Evolutionary conservation across 2,888 invertebrate genomes (phyloP), one percentile per base, ranked within the genome.

Genomic region (Junonia oenone): DNA sequence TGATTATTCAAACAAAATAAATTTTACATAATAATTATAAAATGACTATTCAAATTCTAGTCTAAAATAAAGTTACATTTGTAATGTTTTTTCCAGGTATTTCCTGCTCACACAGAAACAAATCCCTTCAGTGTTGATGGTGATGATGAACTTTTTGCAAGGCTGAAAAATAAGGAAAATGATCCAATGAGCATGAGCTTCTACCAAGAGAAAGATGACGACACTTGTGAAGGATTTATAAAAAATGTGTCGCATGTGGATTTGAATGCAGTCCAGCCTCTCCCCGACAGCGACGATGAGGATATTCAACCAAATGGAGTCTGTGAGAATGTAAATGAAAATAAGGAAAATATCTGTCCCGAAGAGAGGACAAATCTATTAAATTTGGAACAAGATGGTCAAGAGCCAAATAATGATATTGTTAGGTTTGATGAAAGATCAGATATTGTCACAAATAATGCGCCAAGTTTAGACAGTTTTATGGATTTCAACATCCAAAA

Each of bases 101-200:
- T 86, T 73, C 89, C 85, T 66, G 72, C 86, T 64, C 81, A 87
- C 59, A 75, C 81, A 65, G 88, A 90, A 78, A 81, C 83, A 61
- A 89, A 88, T 76, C 87, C 89, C 38, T 89, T 87, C 67, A 78
- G 79, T n/a, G 65, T 72, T 51, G 90, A 89, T 62, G 79, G 77
- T 46, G 83, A 88, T 67, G 86, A 90, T 64, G 90, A 87, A 70
- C 71, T 90, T 52, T 83, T 89, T 66, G 87, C 90, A 75, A 83
- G 90, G 64, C 78, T 90, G 61, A 90, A 90, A 74, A 91, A 87
- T 64, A 92, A 92, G 70, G 92, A 92, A 69, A 80, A 91, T 56
- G 92, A 93, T 79, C 92, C 92, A 13, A 93, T 93, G 93, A 92
- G 92, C 61, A 92, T 92, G 92, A 92, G 92, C 52, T 93, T 93